These are phyloP conservation scores for Bursaphelenchus mucronatus DNA, from an alignment of 1,140 invertebrate genomes.

Conservation along the genomic window DNA sequence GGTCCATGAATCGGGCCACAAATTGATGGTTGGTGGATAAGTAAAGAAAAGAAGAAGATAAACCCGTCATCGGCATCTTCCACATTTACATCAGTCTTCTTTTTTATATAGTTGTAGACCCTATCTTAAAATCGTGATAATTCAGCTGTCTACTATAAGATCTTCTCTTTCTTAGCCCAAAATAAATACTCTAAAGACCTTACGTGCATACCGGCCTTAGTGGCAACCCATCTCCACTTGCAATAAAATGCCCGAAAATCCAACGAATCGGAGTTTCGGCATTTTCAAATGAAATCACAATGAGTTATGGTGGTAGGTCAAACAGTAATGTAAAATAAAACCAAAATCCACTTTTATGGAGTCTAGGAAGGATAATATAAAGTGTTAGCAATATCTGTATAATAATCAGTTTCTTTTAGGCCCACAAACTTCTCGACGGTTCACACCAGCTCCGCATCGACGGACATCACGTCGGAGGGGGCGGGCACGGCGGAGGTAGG, in stretches of 20 bases:
- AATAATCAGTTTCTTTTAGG: conserved; percentile 32
- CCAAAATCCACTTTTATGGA: neutral
- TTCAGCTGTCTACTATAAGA: no score
- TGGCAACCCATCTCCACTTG: no score
- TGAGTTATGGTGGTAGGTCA: neutral
- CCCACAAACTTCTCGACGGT: conserved; percentile 60
- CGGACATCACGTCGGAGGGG: conserved; percentile 57
- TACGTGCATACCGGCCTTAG: no score
- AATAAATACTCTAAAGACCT: no score
- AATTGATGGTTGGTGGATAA: no score
- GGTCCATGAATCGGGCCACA: no score
- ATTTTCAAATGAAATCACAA: neutral
- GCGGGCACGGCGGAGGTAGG: conserved; percentile 55
- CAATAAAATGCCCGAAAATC: neutral
- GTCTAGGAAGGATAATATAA: conserved; percentile 1
- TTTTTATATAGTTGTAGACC: no score
- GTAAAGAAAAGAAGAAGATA: no score
- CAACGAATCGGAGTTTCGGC: conserved; percentile 2
- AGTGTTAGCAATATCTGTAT: conserved; percentile 5
- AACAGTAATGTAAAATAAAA: neutral
- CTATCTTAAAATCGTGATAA: no score
- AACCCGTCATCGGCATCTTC: no score
- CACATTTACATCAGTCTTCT: no score
- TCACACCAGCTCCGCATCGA: conserved; percentile 59
- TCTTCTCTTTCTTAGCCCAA: no score